Percentiles rank a stretch among this genome's conserved stretches.
phyloP scores from a whole-genome alignment of 2,113 vertebrate genomes.

The Lamprologus ornatipinnis region DNA sequence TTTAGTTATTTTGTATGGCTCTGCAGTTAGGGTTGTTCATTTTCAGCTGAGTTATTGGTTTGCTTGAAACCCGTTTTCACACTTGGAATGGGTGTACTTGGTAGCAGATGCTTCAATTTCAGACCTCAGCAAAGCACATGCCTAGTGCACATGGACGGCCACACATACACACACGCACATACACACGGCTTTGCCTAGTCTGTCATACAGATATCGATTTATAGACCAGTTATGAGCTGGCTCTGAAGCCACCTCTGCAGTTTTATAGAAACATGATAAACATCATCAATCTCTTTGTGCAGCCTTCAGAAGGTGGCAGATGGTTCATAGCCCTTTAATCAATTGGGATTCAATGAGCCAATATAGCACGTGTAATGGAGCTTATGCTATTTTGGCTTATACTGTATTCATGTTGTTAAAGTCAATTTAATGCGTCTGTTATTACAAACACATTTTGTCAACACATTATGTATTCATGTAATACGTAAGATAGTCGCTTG shows the following conservation, averaged over 20 bases:
- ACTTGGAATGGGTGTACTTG: constrained; percentile 32
- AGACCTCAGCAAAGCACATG: background rate
- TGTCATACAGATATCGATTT: constrained; percentile 56
- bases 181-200: constrained; percentile 43
- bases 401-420: background rate
- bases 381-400: constrained; percentile 6
- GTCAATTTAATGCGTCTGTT: constrained; percentile 6
- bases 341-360: constrained; percentile 36
- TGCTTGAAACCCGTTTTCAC: constrained; percentile 57
- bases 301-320: constrained; percentile 54
- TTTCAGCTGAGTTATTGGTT: constrained; percentile 46
- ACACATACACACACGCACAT: background rate
- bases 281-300: constrained; percentile 62
- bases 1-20: constrained; percentile 12
- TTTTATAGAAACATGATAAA: constrained; percentile 62
- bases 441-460: background rate
- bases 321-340: constrained; percentile 57
- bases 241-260: constrained; percentile 47
- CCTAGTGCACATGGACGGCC: background rate
- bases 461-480: background rate
- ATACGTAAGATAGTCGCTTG: background rate
- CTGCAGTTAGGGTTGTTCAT: constrained; percentile 8
- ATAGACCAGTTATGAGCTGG: constrained; percentile 46
- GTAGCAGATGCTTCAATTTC: constrained; percentile 61
- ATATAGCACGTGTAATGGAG: constrained; percentile 23